These are phyloP conservation scores for Habrosyne pyritoides DNA, from an alignment of 2,888 invertebrate species.

Conservation along the genomic window DNA sequence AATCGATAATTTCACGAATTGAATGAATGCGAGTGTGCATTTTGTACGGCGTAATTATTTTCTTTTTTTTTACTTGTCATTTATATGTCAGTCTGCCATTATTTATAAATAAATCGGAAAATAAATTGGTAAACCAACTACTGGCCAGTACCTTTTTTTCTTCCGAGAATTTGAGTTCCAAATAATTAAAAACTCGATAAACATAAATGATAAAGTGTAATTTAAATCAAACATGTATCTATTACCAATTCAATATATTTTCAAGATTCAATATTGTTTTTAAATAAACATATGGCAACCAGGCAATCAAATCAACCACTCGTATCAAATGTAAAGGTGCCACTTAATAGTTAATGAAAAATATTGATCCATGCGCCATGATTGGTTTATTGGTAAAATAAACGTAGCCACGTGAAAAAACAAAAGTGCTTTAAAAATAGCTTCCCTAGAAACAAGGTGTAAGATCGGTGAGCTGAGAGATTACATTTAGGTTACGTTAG, in stretches of 20 bases:
- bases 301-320: too few species aligned
- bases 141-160: too few species aligned
- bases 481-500: background rate
- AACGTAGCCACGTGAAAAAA: slow-evolving; percentile 1
- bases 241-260: too few species aligned
- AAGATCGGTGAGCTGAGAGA: background rate
- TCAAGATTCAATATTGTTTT: too few species aligned
- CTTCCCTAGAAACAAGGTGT: background rate
- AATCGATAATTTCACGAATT: background rate
- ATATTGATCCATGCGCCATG: background rate
- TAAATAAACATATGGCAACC: too few species aligned
- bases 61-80: background rate
- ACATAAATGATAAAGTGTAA: too few species aligned
- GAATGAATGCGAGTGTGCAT: background rate
- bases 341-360: background rate
- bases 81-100: background rate
- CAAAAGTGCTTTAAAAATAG: slow-evolving; percentile 1
- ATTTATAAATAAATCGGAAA: background rate
- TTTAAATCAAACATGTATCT: too few species aligned
- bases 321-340: background rate
- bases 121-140: background rate
- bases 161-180: too few species aligned
- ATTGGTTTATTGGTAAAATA: background rate
- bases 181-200: too few species aligned
- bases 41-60: background rate